phyloP scores from a whole-genome alignment of 2,113 vertebrate species.

The Meleagris gallopavo region DNA sequence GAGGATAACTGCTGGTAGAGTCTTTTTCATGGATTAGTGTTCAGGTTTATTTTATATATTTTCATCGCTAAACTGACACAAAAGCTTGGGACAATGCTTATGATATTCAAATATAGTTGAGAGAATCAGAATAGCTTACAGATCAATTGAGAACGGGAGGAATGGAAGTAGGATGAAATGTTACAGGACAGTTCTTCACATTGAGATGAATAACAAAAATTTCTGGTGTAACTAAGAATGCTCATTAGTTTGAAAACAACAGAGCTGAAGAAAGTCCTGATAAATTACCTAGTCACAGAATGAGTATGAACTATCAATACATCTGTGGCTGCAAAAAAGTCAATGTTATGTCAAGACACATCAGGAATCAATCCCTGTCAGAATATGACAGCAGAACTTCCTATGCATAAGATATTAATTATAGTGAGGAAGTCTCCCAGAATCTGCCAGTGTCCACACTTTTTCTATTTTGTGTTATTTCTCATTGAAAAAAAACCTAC shows the following conservation, averaged over 20 bases:
- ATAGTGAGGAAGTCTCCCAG: not conserved
- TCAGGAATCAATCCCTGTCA: not conserved
- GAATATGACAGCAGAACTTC: not conserved
- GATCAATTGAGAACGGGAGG: not conserved
- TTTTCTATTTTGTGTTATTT: not conserved
- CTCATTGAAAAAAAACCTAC: not conserved
- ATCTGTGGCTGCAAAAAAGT: not conserved
- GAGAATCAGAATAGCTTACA: not conserved
- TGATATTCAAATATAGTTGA: not conserved
- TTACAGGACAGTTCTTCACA: not conserved
- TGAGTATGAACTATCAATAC: not conserved
- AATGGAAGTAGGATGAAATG: not conserved
- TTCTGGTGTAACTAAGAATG: not conserved
- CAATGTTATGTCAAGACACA: not conserved
- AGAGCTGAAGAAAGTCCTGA: not conserved
- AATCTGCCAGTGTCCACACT: not conserved
- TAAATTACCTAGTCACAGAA: not conserved
- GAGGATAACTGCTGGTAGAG: not conserved
- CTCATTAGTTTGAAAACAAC: slow-evolving; percentile 20
- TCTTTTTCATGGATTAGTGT: not conserved
- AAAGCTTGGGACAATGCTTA: not conserved
- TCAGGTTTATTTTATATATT: not conserved
- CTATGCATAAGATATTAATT: not conserved
- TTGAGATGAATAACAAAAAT: not conserved
- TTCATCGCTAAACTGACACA: not conserved